Evolutionary conservation across 2,113 vertebrate genomes (phyloP).

Genomic region (Semicossyphus pulcher): DNA sequence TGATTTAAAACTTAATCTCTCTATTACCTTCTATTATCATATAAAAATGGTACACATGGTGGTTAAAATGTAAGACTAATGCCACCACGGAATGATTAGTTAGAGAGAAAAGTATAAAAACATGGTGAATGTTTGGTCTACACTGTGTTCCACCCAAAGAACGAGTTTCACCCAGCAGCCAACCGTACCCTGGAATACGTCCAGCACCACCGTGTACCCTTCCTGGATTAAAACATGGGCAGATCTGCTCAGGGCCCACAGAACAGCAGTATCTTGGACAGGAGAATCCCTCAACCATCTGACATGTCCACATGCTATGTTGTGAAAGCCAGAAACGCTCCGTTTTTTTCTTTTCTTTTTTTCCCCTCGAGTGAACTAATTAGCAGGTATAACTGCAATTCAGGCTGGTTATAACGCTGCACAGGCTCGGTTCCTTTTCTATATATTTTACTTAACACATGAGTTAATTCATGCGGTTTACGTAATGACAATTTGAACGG

Average conservation of each 20-base stretch:
- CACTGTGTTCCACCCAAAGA: conserved; percentile 41
- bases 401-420: neutral
- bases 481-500: neutral
- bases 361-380: conserved; percentile 27
- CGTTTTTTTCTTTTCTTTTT: conserved; percentile 2
- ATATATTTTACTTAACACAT: neutral
- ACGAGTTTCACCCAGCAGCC: conserved; percentile 41
- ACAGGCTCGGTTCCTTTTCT: neutral
- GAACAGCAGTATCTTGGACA: conserved; percentile 74
- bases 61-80: too few species aligned
- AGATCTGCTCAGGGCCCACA: conserved; percentile 60
- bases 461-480: conserved; percentile 5
- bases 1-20: too few species aligned
- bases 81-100: neutral
- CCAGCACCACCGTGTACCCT: conserved; percentile 60
- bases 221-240: conserved; percentile 72
- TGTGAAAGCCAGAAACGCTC: conserved; percentile 51
- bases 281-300: conserved; percentile 69
- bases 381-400: conserved; percentile 1
- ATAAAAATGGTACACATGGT: too few species aligned
- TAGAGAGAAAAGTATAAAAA: conserved; percentile 12
- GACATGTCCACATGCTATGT: conserved; percentile 68
- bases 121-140: neutral
- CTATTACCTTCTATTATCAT: too few species aligned
- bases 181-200: conserved; percentile 54